Percentiles rank a stretch among this genome's conserved stretches.
phyloP scores from a whole-genome alignment of 2,797 vertebrate species.

The Merluccius polli region DNA sequence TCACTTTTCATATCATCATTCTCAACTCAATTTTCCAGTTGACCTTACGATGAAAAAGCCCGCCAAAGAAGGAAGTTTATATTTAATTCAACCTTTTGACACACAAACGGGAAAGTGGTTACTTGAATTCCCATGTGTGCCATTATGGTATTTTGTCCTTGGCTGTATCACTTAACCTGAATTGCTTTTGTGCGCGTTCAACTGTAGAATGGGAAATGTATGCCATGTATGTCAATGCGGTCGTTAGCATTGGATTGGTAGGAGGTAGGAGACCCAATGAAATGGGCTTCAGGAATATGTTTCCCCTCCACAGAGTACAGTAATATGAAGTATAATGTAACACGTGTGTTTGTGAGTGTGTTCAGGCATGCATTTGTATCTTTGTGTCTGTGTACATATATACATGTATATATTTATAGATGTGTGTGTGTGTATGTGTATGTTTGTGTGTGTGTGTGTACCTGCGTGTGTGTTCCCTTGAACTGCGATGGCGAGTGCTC shows the following conservation, averaged over 20 bases:
- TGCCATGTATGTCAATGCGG: background rate
- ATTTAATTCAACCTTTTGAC: conserved; percentile 3
- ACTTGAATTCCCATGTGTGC: conserved; percentile 11
- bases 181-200: conserved; percentile 1
- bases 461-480: conserved; percentile 5
- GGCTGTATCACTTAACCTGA: conserved; percentile 21
- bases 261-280: background rate
- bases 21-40: background rate
- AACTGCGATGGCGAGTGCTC: conserved; percentile 26
- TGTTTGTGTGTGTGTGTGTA: conserved; percentile 2
- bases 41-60: background rate
- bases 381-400: background rate
- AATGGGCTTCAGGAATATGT: background rate
- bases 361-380: background rate
- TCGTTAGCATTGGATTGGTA: background rate
- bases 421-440: background rate
- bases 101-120: background rate
- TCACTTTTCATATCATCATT: background rate
- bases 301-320: background rate
- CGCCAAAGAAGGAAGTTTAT: background rate
- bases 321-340: conserved; percentile 3
- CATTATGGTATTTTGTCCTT: conserved; percentile 17
- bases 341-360: background rate
- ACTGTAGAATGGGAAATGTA: conserved; percentile 6
- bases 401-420: background rate